These are phyloP conservation scores for Thaumatotibia leucotreta DNA, from an alignment of 1,140 invertebrate genomes.

Conservation along the genomic window DNA sequence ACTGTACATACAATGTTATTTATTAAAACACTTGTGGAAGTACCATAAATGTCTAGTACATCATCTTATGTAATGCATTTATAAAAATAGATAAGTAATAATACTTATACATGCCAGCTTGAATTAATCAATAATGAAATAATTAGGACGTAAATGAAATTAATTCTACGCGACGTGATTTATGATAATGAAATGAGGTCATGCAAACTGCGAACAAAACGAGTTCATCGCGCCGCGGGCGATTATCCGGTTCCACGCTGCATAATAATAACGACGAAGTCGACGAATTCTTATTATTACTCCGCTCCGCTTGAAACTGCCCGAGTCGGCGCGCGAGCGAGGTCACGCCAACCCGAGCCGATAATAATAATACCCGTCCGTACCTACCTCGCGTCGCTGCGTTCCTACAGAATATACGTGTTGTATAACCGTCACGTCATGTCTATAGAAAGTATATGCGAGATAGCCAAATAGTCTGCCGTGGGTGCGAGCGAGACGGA, in stretches of 20 bases:
- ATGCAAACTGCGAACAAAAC: constrained; percentile 3
- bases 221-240: not conserved
- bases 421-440: constrained; percentile 31
- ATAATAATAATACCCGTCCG: constrained; percentile 41
- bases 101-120: no score
- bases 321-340: constrained; percentile 4
- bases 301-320: not conserved
- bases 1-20: no score
- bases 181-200: not conserved
- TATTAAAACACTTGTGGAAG: no score
- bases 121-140: not conserved
- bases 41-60: no score
- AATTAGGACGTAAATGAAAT: not conserved
- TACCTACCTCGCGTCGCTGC: constrained; percentile 7
- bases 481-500: constrained; percentile 37
- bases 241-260: not conserved
- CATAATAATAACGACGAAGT: constrained; percentile 11
- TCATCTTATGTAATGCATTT: no score
- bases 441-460: constrained; percentile 33
- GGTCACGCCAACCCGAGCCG: constrained; percentile 7
- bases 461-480: constrained; percentile 25
- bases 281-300: constrained; percentile 8
- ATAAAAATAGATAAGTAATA: no score
- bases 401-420: constrained; percentile 30
- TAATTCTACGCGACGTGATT: not conserved